Evolutionary conservation across 1,140 invertebrate species (phyloP).

Genomic region (Ips typographus): DNA sequence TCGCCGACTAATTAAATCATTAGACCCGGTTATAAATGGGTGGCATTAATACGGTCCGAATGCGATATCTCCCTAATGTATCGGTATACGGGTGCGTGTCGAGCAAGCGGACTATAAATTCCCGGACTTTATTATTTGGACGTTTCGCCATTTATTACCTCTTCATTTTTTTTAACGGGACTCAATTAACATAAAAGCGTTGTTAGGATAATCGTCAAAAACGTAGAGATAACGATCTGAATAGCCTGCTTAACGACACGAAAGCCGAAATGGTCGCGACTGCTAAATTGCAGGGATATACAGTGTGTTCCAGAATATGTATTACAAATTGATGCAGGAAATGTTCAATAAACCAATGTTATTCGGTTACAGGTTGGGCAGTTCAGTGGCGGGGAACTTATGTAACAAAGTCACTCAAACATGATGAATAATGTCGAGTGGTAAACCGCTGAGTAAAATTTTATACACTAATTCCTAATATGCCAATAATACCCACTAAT

Average conservation of each 20-base stretch:
- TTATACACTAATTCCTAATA: no score
- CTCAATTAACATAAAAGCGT: conserved; percentile 35
- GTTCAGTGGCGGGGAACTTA: no score
- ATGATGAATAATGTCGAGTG: no score
- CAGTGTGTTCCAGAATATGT: no score
- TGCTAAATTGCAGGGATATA: background rate
- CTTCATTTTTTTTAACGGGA: conserved; percentile 27
- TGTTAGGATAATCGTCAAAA: conserved; percentile 33
- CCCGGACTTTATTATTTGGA: conserved; percentile 23
- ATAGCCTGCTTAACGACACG: conserved; percentile 23
- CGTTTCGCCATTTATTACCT: conserved; percentile 23
- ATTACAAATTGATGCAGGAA: no score
- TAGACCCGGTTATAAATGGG: no score
- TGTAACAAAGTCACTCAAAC: no score
- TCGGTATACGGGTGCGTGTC: conserved; percentile 10
- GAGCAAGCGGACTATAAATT: conserved; percentile 20
- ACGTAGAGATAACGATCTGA: conserved; percentile 29
- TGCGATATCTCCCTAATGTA: background rate
- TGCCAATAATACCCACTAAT: no score
- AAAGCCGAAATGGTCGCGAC: conserved; percentile 13
- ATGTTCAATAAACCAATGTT: no score
- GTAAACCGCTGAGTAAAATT: no score
- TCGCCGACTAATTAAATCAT: no score
- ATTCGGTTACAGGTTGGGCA: no score
- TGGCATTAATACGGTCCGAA: background rate